Evolutionary conservation across 2,888 invertebrate species (phyloP), one percentile per base, ranked within the genome.

Genomic region (Drosophila helvetica): DNA sequence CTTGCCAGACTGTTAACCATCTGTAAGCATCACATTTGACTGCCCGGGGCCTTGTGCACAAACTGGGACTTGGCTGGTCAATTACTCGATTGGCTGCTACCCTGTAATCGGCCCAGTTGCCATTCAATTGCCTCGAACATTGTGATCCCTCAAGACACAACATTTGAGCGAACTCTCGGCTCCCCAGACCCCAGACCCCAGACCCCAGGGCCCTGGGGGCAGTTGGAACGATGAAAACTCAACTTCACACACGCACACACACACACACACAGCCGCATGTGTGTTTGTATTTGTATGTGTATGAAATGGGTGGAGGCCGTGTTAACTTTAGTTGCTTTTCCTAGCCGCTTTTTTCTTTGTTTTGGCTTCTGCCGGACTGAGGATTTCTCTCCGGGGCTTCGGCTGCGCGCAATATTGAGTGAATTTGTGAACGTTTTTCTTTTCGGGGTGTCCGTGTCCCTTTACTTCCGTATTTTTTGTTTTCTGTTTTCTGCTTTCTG

Each of bases 391-490:
- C 27, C 15, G 47, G 56, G 57, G 51, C 66, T 57, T 56, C 27
- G 51, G 68, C 57, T 67, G 66, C 48, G 18, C 55, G 65, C 66
- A 67, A 67, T 68, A 67, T 67, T 67, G 66, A 67, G 66, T 67
- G 51, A 18, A 67, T 67, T 67, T 67, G 51, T 56, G 25, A 27
- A 3, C 25, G 48, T 43, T 30, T 50, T 54, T 42, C 43, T 66
- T 67, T 43, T 50, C 66, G 18, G 8, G 50, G 33, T 25, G 43
- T 42, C 55, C 25, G 25, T 22, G 22, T 22, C 22, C 22, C 22
- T 67, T 50, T 66, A 43, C 56, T 50, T 45, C 55, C 55, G 8
- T 19, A 19, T 47, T 30, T 8, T 27, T 12, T 27, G 17, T 4
- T 43, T n/a, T 25, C 9, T n/a, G 12, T 8, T 19, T 19, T 19